These are phyloP conservation scores for Dolichomitus sp. DNA, from an alignment of 2,888 invertebrate genomes.

Conservation along the genomic window DNA sequence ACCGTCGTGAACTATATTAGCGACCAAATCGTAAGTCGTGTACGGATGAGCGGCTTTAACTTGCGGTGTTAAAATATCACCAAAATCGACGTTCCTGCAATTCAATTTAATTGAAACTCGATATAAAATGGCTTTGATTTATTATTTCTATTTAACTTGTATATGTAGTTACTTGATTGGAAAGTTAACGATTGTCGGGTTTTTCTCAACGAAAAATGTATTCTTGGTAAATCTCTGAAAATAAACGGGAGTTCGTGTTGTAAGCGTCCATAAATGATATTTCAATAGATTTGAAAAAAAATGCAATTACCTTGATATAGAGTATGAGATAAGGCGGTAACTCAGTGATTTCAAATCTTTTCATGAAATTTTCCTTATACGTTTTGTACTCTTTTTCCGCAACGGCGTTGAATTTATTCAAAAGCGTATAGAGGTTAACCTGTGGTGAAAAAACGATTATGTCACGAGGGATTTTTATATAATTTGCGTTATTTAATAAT, in stretches of 20 bases:
- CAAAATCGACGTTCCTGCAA: slow-evolving; percentile 97
- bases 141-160: too few relatives aligned
- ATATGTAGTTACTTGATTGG: slow-evolving; percentile 95
- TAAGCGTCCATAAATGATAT: background rate
- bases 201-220: slow-evolving; percentile 99
- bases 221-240: slow-evolving; percentile 97
- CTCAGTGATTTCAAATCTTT: slow-evolving; percentile 97
- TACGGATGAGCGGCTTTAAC: slow-evolving; percentile 91
- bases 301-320: slow-evolving; percentile 92
- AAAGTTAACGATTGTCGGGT: slow-evolving; percentile 99
- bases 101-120: slow-evolving; percentile 55
- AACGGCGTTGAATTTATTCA: slow-evolving; percentile 98
- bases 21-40: slow-evolving; percentile 98
- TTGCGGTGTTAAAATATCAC: slow-evolving; percentile 96
- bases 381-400: slow-evolving; percentile 99
- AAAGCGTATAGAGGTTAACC: slow-evolving; percentile 97
- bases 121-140: too few relatives aligned
- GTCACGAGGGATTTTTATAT: too few relatives aligned
- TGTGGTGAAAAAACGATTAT: slow-evolving; percentile 81
- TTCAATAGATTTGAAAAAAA: slow-evolving; percentile 20
- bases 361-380: slow-evolving; percentile 99
- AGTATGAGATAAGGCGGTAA: slow-evolving; percentile 98
- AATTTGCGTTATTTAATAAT: background rate
- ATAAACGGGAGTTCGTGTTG: slow-evolving; percentile 33
- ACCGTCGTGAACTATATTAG: slow-evolving; percentile 99